A percentile compares a stretch with the other conserved stretches of the same genome.
Conservation (phyloP, 2,797 vertebrate species). For the Enteromius viviparus region DNA sequence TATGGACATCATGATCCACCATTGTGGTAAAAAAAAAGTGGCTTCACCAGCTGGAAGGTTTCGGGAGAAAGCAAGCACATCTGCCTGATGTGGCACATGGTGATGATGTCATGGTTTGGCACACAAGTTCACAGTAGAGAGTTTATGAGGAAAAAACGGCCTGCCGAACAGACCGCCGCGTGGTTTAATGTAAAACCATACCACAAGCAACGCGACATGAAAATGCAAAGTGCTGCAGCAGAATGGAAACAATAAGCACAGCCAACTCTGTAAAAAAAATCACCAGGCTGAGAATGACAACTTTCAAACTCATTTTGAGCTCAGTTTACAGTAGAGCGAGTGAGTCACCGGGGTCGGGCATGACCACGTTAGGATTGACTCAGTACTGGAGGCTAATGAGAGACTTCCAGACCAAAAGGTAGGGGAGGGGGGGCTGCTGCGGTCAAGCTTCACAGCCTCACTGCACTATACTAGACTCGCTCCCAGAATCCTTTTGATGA, state of each 20-base stretch:
- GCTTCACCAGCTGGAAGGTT: background rate
- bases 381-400: constrained; percentile 28
- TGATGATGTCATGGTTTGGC: constrained; percentile 46
- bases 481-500: constrained; percentile 30
- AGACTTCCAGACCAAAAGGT: constrained; percentile 41
- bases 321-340: constrained; percentile 26
- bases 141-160: constrained; percentile 34
- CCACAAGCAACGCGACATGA: constrained; percentile 65
- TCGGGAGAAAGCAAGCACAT: background rate
- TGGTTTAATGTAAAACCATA: constrained; percentile 32
- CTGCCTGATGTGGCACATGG: background rate
- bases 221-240: constrained; percentile 59
- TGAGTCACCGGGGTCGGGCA: constrained; percentile 28
- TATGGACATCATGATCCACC: background rate
- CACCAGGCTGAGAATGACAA: constrained; percentile 21
- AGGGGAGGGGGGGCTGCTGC: background rate
- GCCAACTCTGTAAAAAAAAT: constrained; percentile 53
- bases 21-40: background rate
- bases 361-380: constrained; percentile 31
- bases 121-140: background rate
- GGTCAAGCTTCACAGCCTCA: constrained; percentile 18
- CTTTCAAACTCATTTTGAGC: constrained; percentile 28
- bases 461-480: constrained; percentile 7
- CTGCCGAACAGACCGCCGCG: background rate
- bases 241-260: constrained; percentile 63